These are phyloP conservation scores for Danio choprae DNA, from an alignment of 2,797 vertebrate genomes.

Conservation along the genomic window DNA sequence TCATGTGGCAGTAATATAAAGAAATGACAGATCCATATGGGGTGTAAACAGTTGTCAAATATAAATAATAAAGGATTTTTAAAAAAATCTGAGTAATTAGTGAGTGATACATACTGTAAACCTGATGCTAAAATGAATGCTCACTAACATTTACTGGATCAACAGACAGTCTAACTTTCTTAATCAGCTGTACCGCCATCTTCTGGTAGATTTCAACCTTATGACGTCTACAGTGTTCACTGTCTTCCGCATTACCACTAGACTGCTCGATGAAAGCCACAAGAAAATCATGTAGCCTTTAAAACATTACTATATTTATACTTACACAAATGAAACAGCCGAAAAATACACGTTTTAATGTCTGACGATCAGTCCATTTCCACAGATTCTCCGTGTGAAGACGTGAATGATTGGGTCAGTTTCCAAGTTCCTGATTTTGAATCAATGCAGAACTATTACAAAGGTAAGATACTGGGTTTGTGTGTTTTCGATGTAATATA, in stretches of 20 bases:
- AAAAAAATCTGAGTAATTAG: no score
- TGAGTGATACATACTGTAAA: not conserved
- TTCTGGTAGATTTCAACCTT: not conserved
- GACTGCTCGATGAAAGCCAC: not conserved
- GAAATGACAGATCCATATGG: no score
- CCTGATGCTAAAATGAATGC: not conserved
- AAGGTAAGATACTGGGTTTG: not conserved
- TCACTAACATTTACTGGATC: no score
- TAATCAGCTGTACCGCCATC: slow-evolving; percentile 28
- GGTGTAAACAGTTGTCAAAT: not conserved
- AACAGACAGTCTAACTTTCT: not conserved
- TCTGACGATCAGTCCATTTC: not conserved
- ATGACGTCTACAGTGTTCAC: not conserved
- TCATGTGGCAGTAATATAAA: no score
- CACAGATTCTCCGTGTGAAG: not conserved
- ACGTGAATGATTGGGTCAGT: not conserved
- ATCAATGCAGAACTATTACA: not conserved
- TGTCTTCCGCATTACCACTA: slow-evolving; percentile 16
- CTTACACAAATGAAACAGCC: not conserved
- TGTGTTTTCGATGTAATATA: no score
- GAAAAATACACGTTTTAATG: no score
- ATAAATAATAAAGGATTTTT: not conserved
- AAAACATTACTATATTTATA: not conserved
- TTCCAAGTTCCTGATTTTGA: not conserved
- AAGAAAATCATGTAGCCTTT: not conserved